Conservation (phyloP, 2,113 vertebrate species). For the Engraulis encrasicolus region DNA sequence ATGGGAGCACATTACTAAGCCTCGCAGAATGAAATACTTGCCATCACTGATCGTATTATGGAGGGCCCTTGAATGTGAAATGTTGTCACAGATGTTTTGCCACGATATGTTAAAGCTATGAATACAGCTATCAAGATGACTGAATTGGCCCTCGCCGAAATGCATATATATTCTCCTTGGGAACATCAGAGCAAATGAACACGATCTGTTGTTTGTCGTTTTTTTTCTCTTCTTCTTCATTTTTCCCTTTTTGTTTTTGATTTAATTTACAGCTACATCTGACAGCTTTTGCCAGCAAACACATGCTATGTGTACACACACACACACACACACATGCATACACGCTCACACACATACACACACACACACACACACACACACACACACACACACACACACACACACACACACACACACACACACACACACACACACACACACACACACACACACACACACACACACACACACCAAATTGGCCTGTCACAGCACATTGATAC, state of each 20-base stretch:
- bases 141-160: conserved; percentile 27
- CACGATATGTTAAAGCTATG: conserved; percentile 35
- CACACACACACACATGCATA: no score
- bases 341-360: no score
- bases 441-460: not conserved
- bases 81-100: conserved; percentile 51
- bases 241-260: not conserved
- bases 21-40: conserved; percentile 26
- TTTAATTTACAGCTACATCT: conserved; percentile 40
- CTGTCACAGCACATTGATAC: conserved; percentile 37
- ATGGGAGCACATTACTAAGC: conserved; percentile 24
- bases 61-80: conserved; percentile 38
- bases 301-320: no score
- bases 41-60: conserved; percentile 40
- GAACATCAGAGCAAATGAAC: conserved; percentile 37
- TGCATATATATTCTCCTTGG: conserved; percentile 14
- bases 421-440: not conserved
- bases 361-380: not conserved
- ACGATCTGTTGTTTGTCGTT: not conserved
- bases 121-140: conserved; percentile 37
- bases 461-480: conserved; percentile 9
- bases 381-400: not conserved
- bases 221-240: no score
- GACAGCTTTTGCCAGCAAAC: conserved; percentile 22
- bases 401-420: not conserved